Conservation (phyloP, 1,140 invertebrate genomes). For the Drosophila equinoxialis region DNA sequence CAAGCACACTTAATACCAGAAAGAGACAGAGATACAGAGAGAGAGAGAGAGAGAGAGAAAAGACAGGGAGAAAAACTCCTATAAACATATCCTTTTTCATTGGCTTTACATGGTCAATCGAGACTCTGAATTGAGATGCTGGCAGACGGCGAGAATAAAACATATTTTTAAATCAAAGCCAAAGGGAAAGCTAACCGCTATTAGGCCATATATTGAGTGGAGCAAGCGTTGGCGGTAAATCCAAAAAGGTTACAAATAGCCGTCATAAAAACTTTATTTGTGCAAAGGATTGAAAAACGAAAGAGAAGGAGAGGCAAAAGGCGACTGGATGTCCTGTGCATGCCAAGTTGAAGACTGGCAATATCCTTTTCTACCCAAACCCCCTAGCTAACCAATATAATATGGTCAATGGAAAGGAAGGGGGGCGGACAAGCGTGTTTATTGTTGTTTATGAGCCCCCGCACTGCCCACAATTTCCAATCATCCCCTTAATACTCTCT, state of each 20-base stretch:
- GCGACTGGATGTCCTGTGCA: conserved; percentile 49
- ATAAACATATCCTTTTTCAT: conserved; percentile 37
- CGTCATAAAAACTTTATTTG: conserved; percentile 80
- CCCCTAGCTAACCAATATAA: conserved; percentile 40
- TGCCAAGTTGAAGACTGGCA: conserved; percentile 57
- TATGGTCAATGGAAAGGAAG: conserved; percentile 58
- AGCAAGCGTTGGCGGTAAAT: conserved; percentile 40
- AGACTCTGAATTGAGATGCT: conserved; percentile 16
- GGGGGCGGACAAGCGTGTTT: conserved; percentile 66
- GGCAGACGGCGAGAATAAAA: conserved; percentile 48
- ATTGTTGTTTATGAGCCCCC: conserved; percentile 73
- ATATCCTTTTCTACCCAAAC: conserved; percentile 26
- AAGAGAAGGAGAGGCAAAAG: conserved; percentile 26
- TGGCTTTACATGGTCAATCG: conserved; percentile 33
- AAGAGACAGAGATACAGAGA: background rate
- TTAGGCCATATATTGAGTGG: conserved; percentile 62
- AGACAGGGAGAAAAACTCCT: background rate
- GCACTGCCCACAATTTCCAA: conserved; percentile 43
- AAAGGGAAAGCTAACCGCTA: conserved; percentile 65
- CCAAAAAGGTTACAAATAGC: conserved; percentile 80
- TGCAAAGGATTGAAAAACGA: conserved; percentile 76
- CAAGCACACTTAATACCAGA: conserved; percentile 16
- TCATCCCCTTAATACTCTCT: conserved; percentile 66
- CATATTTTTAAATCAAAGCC: conserved; percentile 80
- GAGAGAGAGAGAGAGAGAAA: background rate